Base-by-base conservation (phyloP, 1,140 invertebrate genomes). In the Drosophila serrata region DNA sequence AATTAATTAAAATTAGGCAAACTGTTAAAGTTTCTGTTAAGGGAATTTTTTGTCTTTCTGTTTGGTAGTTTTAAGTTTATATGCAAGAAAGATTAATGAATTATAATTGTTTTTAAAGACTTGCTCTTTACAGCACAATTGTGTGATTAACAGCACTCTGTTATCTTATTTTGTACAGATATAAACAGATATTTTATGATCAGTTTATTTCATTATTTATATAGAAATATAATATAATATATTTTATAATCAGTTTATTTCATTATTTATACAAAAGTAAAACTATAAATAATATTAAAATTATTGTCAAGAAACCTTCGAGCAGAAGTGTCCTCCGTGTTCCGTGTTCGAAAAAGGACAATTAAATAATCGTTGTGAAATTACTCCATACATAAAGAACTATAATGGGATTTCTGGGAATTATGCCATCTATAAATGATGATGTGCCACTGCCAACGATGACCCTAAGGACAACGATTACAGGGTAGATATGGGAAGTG, bases 401-500 rank as follows among this genome's bases (percentile, higher is more conserved):
- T 55, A n/a, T 39, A 55, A 55, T 37, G 13, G 55, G 13, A 24
- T 33, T 55, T 45, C 63, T 56, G 19, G 24, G n/a, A 56, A 31
- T 22, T n/a, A 29, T 17, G 17, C 6, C 48, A 70, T 57, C 22
- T 42, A 45, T 70, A 31, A 57, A 27, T 72, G 27, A 57, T 48
- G 40, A 68, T 11, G 8, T 8, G 24, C 2, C 24, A n/a, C n/a
- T n/a, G 13, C 8, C 8, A 5, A 19, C n/a, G 22, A 6, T 12
- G 24, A 24, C 37, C 24, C 6, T 2, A 62, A 61, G 24, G 42
- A 48, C 11, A 7, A n/a, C n/a, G 35, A 58, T 49, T 59, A 73
- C 43, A 72, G 69, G 69, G 69, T 73, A 49, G 48, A n/a, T n/a
- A n/a, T 49, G 33, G 5, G 15, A n/a, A 29, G 51, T 13, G 29